Base-by-base conservation (phyloP, 2,888 invertebrate species). In the Kuschelorhynchus macadamiae region DNA sequence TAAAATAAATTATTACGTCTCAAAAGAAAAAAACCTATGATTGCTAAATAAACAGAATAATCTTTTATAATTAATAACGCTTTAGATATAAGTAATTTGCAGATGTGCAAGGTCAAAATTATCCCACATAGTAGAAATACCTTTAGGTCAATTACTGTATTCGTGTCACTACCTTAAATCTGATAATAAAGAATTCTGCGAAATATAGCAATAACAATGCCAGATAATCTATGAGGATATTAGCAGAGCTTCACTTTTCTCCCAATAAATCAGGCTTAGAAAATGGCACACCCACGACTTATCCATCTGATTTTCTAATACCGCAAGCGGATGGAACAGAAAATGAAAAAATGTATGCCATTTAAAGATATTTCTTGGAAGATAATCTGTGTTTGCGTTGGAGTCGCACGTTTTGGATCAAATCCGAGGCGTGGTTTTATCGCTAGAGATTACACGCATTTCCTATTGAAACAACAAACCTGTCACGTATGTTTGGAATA, bases 381-480 rank as follows among this genome's bases (percentile, higher is more conserved):
- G 59, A 60, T 67, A 71, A 71, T 67, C 71, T 67, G 30, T 63
- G 56, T 64, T 64, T 67, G 59, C 42, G 55, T 67, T 64, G 36
- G 57, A 60, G 59, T 53, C 46, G 63, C 71, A 71, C 71, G 71
- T 71, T 67, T 60, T 42, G 41, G 63, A 53, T 64, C 41, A 36
- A 49, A 47, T 12, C 25, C 17, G 39, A 67, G 67, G 71, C 67
- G 71, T 67, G 67, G 67, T 49, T 61, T 55, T 67, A 67, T 60
- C 57, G 59, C 56, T 20, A 33, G 20, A 67, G 67, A 71, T 71
- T 71, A 67, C 71, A 71, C 67, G 71, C 71, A 64, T 67, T 71
- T 71, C 71, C 71, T 57, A 71, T 63, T 53, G 60, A 71, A 71
- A 71, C 66, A 71, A 71, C 64, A 71, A 67, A 67, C 66, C 57